Conservation (phyloP, 2,888 invertebrate genomes). For the Agrotis puta region DNA sequence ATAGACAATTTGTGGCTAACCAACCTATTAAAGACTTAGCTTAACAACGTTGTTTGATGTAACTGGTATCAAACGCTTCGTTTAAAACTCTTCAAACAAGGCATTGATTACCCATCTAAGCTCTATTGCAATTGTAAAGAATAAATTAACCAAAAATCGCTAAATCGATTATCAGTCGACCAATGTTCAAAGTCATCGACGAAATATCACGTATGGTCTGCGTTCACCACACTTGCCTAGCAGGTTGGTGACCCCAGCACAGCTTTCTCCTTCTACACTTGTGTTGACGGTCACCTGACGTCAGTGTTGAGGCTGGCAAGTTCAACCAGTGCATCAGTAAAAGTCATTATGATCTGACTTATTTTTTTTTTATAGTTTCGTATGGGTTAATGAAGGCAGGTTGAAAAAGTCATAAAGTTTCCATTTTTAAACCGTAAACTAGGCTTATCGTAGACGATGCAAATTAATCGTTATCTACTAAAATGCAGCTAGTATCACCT, state of each 20-base stretch:
- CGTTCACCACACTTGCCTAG: conserved; percentile 36
- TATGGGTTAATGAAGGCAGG: not conserved
- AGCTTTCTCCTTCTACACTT: conserved; percentile 40
- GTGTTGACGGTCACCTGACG: conserved; percentile 40
- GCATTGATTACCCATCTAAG: conserved; percentile 14
- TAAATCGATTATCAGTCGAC: not conserved
- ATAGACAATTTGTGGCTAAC: conserved; percentile 54
- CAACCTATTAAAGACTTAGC: conserved; percentile 34
- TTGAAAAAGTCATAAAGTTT: not conserved
- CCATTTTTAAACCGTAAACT: not conserved
- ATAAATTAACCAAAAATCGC: conserved; percentile 5
- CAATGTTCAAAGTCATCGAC: not conserved
- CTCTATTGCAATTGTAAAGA: not conserved
- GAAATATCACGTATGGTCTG: conserved; percentile 21
- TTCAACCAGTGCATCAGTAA: conserved; percentile 44
- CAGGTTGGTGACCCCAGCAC: conserved; percentile 51
- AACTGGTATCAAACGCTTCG: conserved; percentile 18
- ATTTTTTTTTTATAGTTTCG: conserved; percentile 2
- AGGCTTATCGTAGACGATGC: not conserved
- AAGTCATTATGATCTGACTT: conserved; percentile 16
- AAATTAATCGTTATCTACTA: conserved; percentile 10
- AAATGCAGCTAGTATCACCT: conserved; percentile 15
- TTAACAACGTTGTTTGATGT: conserved; percentile 20
- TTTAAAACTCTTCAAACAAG: conserved; percentile 18
- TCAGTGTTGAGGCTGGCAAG: conserved; percentile 25